Conservation (phyloP, 2,113 vertebrate species). For the Girardinichthys multiradiatus region DNA sequence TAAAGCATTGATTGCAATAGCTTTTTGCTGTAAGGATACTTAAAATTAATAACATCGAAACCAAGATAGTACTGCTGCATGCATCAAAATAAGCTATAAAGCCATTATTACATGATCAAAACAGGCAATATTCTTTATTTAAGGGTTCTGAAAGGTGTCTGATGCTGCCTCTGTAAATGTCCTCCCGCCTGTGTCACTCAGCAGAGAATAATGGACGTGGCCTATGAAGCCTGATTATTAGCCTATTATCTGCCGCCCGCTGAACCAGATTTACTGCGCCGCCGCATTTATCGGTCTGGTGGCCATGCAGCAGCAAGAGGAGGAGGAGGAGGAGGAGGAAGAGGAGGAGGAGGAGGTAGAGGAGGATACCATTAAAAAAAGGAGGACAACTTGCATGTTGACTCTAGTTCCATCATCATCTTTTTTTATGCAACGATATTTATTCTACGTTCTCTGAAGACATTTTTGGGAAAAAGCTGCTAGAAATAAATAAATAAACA, state of each 20-base stretch:
- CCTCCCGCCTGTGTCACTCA: constrained; percentile 23
- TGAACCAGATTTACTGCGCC: constrained; percentile 68
- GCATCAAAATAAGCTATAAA: neutral
- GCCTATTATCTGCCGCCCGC: constrained; percentile 59
- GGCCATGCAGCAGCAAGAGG: constrained; percentile 33
- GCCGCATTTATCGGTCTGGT: constrained; percentile 66
- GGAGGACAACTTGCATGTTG: constrained; percentile 31
- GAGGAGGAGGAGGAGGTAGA: constrained; percentile 8
- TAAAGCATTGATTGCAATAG: no score
- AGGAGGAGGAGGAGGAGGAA: constrained; percentile 23
- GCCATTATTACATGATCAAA: neutral
- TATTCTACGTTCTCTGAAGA: neutral
- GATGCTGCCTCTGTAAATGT: constrained; percentile 1
- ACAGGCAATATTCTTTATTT: neutral
- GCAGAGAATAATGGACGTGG: constrained; percentile 57
- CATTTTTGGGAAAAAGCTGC: neutral
- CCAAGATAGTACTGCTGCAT: neutral
- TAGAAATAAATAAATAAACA: neutral
- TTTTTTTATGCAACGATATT: neutral
- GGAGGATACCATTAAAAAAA: neutral
- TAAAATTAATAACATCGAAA: neutral
- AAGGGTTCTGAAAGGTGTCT: neutral
- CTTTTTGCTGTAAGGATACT: neutral
- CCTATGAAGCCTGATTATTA: constrained; percentile 58
- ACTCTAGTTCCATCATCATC: constrained; percentile 5